Conservation (phyloP, 1,140 invertebrate species). For the Daktulosphaira vitifoliae region DNA sequence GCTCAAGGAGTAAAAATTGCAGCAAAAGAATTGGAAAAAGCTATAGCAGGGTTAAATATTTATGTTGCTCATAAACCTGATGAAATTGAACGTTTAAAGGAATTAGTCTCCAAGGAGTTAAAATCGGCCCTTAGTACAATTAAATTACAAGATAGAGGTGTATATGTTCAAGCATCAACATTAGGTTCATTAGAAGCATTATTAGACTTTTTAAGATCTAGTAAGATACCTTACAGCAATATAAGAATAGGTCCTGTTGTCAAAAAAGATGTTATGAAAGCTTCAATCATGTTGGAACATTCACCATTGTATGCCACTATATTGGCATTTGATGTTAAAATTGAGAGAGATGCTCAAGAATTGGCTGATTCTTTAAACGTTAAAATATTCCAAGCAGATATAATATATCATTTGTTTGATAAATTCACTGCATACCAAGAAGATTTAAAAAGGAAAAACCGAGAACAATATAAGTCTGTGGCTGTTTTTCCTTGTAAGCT, state of each 20-base stretch:
- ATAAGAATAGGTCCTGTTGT: conserved; percentile 99
- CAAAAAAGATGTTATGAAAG: conserved; percentile 99
- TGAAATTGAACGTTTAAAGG: conserved; percentile 81
- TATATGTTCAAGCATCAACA: conserved; percentile 98
- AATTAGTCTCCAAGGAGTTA: conserved; percentile 71
- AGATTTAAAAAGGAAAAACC: conserved; percentile 83
- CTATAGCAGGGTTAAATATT: conserved; percentile 85
- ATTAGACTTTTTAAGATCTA: conserved; percentile 86
- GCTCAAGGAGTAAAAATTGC: conserved; percentile 98
- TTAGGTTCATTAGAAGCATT: conserved; percentile 95
- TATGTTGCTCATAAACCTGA: conserved; percentile 83
- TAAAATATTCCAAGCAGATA: conserved; percentile 97
- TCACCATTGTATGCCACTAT: conserved; percentile 96
- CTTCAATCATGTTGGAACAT: conserved; percentile 97
- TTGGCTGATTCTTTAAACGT: conserved; percentile 89
- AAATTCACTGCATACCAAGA: conserved; percentile 92
- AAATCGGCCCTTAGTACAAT: conserved; percentile 84
- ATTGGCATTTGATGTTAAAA: conserved; percentile 97
- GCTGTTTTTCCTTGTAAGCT: conserved; percentile 98
- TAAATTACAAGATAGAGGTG: conserved; percentile 82
- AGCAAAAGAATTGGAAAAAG: conserved; percentile 94
- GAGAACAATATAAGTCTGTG: conserved; percentile 89
- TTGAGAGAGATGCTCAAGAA: conserved; percentile 95
- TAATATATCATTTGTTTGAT: conserved; percentile 99
- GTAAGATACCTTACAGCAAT: conserved; percentile 95